A percentile compares a stretch with the other conserved stretches of the same genome.
Evolutionary conservation across 2,113 vertebrate genomes (phyloP).

Genomic region (Pseudorectes ferrugineus): DNA sequence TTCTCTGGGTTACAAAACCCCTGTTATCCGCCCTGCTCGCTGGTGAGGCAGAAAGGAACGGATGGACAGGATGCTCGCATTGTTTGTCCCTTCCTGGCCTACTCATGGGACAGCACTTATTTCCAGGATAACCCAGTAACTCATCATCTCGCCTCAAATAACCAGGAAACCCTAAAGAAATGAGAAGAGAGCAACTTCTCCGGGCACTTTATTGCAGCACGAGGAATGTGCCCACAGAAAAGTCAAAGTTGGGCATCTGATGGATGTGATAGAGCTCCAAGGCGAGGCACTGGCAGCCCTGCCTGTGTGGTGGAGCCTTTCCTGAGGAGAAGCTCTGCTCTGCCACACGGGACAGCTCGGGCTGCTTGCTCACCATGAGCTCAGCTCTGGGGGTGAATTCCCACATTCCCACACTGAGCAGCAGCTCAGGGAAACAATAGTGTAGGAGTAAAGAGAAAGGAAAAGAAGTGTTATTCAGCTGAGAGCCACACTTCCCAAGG

Average conservation of each 20-base stretch:
- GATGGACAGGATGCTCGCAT: conserved; percentile 35
- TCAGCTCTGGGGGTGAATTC: background rate
- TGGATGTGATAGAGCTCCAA: background rate
- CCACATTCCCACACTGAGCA: background rate
- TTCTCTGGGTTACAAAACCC: background rate
- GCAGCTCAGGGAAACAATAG: background rate
- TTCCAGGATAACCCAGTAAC: conserved; percentile 36
- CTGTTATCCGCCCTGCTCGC: background rate
- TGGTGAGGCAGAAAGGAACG: background rate
- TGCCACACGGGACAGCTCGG: fast-evolving
- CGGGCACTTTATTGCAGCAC: fast-evolving
- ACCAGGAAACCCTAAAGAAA: background rate
- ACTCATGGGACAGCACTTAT: conserved; percentile 10
- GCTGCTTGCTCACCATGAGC: background rate
- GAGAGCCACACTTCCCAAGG: background rate
- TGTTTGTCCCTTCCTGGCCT: conserved; percentile 51
- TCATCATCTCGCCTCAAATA: conserved; percentile 21
- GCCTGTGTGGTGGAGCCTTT: background rate
- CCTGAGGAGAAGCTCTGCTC: background rate
- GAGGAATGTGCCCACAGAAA: background rate
- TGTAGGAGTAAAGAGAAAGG: background rate
- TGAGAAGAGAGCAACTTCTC: background rate
- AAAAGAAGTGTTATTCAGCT: background rate
- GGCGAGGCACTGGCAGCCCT: background rate
- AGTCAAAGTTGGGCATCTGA: background rate